phyloP scores from a whole-genome alignment of 2,113 vertebrate genomes.

The Panthera leo region DNA sequence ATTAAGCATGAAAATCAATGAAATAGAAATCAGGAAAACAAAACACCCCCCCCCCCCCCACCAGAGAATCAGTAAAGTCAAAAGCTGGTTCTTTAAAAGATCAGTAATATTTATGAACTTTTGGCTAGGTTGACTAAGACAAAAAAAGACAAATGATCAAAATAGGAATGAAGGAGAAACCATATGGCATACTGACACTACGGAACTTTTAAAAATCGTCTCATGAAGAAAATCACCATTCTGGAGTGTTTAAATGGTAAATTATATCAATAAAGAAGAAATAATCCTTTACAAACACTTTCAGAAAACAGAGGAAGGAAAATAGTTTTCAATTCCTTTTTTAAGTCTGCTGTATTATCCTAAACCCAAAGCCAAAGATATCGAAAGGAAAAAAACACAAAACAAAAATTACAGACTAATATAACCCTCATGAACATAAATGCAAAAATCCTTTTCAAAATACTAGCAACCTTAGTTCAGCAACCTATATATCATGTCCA shows the following conservation, averaged over 20 bases:
- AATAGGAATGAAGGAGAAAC: not conserved
- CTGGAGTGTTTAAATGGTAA: not conserved
- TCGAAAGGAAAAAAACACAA: not conserved
- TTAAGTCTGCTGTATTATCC: not conserved
- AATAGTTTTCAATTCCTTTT: not conserved
- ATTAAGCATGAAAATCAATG: not conserved
- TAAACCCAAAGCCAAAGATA: not conserved
- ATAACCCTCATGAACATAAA: not conserved
- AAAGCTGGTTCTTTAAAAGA: not conserved
- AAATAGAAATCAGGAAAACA: not conserved
- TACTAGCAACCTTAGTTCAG: not conserved
- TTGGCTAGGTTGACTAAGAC: not conserved
- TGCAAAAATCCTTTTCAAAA: not conserved
- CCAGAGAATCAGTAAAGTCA: not conserved
- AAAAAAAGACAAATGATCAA: not conserved
- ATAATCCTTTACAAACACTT: not conserved
- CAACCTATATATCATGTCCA: not conserved
- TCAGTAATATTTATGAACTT: not conserved
- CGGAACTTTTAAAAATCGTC: not conserved
- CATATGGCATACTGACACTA: not conserved
- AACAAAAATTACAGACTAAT: not conserved
- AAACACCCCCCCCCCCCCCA: no score
- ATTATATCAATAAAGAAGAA: constrained; percentile 3
- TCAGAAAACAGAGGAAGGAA: not conserved
- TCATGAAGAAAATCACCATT: not conserved